Conservation (phyloP, 2,113 vertebrate genomes). For the Neolamprologus devosi region DNA sequence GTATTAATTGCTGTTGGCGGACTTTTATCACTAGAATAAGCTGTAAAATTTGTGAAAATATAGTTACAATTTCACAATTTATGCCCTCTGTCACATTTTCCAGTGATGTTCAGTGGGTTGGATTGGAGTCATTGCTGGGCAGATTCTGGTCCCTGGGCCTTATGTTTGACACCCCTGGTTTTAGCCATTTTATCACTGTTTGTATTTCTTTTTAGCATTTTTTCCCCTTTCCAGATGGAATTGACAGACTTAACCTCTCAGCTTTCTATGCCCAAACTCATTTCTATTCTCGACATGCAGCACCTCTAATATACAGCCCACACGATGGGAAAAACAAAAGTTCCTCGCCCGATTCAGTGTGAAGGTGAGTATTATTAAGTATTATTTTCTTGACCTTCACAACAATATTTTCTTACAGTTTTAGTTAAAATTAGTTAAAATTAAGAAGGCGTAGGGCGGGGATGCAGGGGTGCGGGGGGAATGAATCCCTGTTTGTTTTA, state of each 20-base stretch:
- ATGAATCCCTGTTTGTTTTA: not conserved
- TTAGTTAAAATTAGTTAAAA: not conserved
- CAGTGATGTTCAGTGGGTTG: not conserved
- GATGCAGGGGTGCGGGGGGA: not conserved
- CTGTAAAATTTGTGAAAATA: not conserved
- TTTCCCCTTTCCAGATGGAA: not conserved
- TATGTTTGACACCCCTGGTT: no score
- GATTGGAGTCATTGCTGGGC: not conserved
- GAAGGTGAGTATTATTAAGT: not conserved
- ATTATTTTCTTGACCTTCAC: not conserved
- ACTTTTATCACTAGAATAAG: not conserved
- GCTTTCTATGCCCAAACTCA: not conserved
- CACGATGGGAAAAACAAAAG: not conserved
- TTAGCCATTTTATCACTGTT: not conserved
- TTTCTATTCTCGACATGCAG: not conserved
- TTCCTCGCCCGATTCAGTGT: not conserved
- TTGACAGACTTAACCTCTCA: not conserved
- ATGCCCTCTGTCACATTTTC: not conserved
- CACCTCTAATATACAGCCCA: not conserved
- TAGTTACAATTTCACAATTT: not conserved
- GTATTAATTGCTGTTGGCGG: rapidly evolving
- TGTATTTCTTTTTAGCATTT: not conserved
- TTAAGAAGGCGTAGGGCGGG: not conserved
- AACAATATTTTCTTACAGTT: not conserved
- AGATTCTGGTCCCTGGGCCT: no score